Evolutionary conservation across 2,113 vertebrate species (phyloP).

Genomic region (Heliornis fulica): DNA sequence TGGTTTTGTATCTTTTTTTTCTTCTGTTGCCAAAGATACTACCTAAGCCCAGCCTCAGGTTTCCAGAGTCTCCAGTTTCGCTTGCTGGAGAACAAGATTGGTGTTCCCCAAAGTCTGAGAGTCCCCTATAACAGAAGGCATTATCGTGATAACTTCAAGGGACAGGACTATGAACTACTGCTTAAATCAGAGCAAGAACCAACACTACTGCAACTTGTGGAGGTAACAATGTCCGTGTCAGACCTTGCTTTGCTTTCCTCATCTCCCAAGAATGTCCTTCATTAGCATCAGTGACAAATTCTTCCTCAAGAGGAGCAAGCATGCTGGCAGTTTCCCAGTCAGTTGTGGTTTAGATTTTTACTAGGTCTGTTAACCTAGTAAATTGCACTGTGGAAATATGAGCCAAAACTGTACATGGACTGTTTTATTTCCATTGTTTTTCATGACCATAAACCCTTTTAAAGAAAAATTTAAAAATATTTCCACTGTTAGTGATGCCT

Average conservation of each 20-base stretch:
- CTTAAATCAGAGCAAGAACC: constrained; percentile 85
- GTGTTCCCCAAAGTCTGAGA: constrained; percentile 87
- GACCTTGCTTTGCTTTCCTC: neutral
- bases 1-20: neutral
- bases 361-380: neutral
- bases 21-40: constrained; percentile 76
- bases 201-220: constrained; percentile 87
- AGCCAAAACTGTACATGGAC: neutral
- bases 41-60: constrained; percentile 89
- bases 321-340: neutral
- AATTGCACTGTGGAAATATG: neutral
- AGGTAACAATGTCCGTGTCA: constrained; percentile 71
- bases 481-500: neutral
- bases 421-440: neutral
- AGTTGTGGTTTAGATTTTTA: neutral
- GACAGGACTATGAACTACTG: constrained; percentile 81
- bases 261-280: neutral
- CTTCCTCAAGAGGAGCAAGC: neutral
- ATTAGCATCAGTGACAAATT: neutral
- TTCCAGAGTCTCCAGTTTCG: constrained; percentile 97
- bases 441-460: neutral
- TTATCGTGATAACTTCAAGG: constrained; percentile 91
- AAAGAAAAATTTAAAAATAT: neutral
- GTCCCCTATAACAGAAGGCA: constrained; percentile 92
- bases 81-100: constrained; percentile 93